Percentiles rank a stretch among this genome's conserved stretches.
These are phyloP conservation scores for Thymelicus acteon DNA, from an alignment of 2,888 invertebrate species.

Conservation along the genomic window DNA sequence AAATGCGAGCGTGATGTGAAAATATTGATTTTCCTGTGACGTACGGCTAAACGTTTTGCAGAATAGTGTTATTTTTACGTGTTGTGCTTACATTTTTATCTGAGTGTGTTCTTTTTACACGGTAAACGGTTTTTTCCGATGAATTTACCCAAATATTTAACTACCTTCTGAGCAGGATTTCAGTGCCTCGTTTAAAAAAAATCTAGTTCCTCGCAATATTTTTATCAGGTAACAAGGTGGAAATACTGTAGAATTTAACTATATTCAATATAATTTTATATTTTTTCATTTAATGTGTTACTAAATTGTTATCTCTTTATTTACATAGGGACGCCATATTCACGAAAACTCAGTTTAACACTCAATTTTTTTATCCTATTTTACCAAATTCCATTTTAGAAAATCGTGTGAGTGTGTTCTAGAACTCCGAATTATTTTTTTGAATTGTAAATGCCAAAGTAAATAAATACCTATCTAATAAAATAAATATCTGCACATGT, in stretches of 20 bases:
- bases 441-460: too few species aligned
- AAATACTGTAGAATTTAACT: neutral
- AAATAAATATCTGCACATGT: too few species aligned
- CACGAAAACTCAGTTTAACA: neutral
- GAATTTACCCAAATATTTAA: neutral
- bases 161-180: constrained; percentile 6
- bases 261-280: neutral
- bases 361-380: neutral
- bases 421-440: too few species aligned
- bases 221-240: neutral
- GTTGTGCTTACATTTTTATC: constrained; percentile 57
- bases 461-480: too few species aligned
- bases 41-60: constrained; percentile 66
- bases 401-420: too few species aligned
- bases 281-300: neutral
- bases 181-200: constrained; percentile 39
- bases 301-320: neutral
- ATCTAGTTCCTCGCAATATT: neutral
- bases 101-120: constrained; percentile 48
- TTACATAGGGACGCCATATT: constrained; percentile 29
- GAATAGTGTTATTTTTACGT: constrained; percentile 72
- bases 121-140: constrained; percentile 33
- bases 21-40: constrained; percentile 79
- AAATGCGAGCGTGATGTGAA: constrained; percentile 50
- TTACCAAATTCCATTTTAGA: neutral